A percentile compares a stretch with the other conserved stretches of the same genome.
These are phyloP conservation scores for Clarias gariepinus DNA, from an alignment of 2,113 vertebrate genomes.

Conservation along the genomic window DNA sequence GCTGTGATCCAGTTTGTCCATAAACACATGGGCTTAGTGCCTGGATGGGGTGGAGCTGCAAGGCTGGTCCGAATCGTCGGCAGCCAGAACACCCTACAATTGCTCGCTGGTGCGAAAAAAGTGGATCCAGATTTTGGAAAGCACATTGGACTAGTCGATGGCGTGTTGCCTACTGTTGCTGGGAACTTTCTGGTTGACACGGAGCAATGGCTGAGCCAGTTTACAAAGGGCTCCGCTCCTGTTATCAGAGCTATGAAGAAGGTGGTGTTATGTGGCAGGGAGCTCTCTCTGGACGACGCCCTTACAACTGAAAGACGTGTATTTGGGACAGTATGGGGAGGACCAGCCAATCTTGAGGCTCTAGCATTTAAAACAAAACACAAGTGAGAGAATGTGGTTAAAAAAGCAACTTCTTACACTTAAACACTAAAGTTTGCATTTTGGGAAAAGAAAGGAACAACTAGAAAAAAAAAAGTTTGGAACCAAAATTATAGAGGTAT, in stretches of 20 bases:
- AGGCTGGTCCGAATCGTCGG: conserved; percentile 81
- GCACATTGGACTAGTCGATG: conserved; percentile 79
- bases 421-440: not conserved
- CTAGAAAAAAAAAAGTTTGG: not conserved
- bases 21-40: conserved; percentile 91
- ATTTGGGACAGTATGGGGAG: conserved; percentile 89
- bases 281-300: conserved; percentile 81
- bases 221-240: conserved; percentile 73
- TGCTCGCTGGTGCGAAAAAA: conserved; percentile 75
- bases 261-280: conserved; percentile 79
- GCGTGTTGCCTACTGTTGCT: conserved; percentile 64
- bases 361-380: conserved; percentile 77
- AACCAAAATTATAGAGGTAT: not conserved
- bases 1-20: conserved; percentile 93
- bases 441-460: not conserved
- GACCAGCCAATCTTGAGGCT: conserved; percentile 84
- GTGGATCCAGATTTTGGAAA: conserved; percentile 73
- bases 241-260: conserved; percentile 84
- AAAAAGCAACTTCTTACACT: not conserved
- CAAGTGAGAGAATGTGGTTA: conserved; percentile 69
- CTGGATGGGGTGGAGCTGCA: conserved; percentile 89
- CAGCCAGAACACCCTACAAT: conserved; percentile 76
- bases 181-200: conserved; percentile 63
- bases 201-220: conserved; percentile 77
- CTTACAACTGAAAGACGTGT: conserved; percentile 83